Conservation (phyloP, 2,113 vertebrate species). For the Vidua macroura region DNA sequence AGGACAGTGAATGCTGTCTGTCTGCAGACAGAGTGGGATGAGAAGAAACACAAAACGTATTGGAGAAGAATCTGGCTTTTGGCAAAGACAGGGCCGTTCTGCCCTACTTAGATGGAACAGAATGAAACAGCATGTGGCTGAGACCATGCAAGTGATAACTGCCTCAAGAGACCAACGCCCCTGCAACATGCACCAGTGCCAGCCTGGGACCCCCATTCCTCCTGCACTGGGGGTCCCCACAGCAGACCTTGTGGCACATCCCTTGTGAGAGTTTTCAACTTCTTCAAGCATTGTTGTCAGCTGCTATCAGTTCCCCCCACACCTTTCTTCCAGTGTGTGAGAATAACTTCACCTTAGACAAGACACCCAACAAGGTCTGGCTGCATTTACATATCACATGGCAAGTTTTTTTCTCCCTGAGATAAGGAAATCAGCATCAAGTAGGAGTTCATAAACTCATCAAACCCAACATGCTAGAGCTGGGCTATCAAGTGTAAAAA, state of each 20-base stretch:
- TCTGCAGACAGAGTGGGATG: not conserved
- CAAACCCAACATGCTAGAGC: not conserved
- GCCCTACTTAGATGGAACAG: not conserved
- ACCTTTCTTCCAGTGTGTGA: accelerated
- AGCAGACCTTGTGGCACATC: not conserved
- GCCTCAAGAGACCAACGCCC: not conserved
- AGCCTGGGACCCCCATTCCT: not conserved
- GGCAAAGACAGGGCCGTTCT: not conserved
- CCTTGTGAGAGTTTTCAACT: not conserved
- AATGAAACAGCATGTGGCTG: not conserved
- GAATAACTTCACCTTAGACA: not conserved
- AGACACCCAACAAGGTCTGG: not conserved
- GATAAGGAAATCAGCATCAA: not conserved
- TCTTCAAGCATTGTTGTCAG: not conserved
- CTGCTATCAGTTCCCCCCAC: not conserved
- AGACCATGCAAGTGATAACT: not conserved
- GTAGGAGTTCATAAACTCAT: not conserved
- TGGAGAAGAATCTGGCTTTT: not conserved
- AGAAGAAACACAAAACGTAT: not conserved
- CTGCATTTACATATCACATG: not conserved
- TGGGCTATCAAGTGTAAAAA: not conserved
- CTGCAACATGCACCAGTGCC: not conserved
- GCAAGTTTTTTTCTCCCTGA: not conserved
- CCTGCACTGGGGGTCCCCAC: not conserved
- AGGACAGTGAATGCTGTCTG: not conserved